phyloP scores from a whole-genome alignment of 2,888 invertebrate species.

The Melanchra persicariae region DNA sequence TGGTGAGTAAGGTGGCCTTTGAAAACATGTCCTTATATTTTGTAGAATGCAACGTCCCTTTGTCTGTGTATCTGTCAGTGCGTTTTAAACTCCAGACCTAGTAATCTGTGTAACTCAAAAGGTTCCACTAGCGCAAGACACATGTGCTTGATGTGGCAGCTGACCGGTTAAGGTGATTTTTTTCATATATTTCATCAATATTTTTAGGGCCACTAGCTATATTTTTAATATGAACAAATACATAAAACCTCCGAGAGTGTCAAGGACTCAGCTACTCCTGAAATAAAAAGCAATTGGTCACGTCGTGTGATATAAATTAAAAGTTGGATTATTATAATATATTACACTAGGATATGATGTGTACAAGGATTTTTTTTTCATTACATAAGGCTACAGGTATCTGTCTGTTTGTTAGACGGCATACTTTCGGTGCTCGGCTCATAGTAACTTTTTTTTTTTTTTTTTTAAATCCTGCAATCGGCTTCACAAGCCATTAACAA shows the following conservation, averaged over 20 bases:
- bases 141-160: background rate
- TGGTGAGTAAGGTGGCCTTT: slow-evolving; percentile 39
- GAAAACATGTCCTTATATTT: background rate
- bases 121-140: background rate
- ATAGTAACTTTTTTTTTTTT: no score
- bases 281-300: slow-evolving; percentile 2
- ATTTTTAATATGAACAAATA: background rate
- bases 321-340: background rate
- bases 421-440: no score
- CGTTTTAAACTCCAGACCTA: background rate
- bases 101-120: background rate
- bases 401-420: no score
- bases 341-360: no score
- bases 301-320: background rate
- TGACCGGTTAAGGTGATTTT: background rate
- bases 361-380: no score
- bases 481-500: no score
- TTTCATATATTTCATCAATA: background rate
- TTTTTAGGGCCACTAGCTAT: no score
- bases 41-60: background rate
- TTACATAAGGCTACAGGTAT: no score
- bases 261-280: background rate
- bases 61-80: background rate
- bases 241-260: background rate
- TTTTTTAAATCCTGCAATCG: no score